Base-by-base conservation (phyloP, 1,140 invertebrate genomes). In the Solenopsis invicta region DNA sequence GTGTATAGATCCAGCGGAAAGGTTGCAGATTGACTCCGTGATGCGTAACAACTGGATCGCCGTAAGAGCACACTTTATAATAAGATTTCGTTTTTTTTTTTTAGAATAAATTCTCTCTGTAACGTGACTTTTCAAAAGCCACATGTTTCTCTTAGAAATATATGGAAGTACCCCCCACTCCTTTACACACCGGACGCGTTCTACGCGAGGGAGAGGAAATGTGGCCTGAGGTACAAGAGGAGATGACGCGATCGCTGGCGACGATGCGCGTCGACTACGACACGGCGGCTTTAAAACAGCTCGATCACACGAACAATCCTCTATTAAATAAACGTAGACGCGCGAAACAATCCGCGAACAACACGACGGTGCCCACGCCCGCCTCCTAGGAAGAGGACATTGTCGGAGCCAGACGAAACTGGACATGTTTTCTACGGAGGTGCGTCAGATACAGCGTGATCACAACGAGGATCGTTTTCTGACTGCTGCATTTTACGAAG, bases 221-320 rank as follows among this genome's bases (percentile, higher is more conserved):
- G 45, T 99, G 99, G 99, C 97, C 98, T 4, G 99, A 99, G 93
- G 98, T 99, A 18, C 98, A 99, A 96, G 99, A 99, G 95, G 99
- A 99, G 96, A 99, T 99, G 98, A 99, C 98, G 0, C 97, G 98
- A 82, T 99, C 99, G 0, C 95, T 99, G 56, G 98, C 99, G 52
- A 99, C 98, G 74, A 99, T 99, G 99, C 96, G 99, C 75, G 98
- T 99, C 1, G 98, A 99, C 93, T 99, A 99, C 93, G 99, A 99
- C 94, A 93, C 97, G 97, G 96, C 97, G 95, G 92, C 89, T 92
- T 87, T 94, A 21, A 94, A 99, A 96, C 97, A 98, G 56, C 94
- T 99, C 78, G 98, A 98, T 86, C 97, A 98, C 90, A 98, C 98
- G 21, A 99, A 99, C 93, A 99, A 99, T 95, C 96, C 98, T 8